Evolutionary conservation across 1,140 invertebrate species (phyloP).

Genomic region (Eurosta solidaginis): DNA sequence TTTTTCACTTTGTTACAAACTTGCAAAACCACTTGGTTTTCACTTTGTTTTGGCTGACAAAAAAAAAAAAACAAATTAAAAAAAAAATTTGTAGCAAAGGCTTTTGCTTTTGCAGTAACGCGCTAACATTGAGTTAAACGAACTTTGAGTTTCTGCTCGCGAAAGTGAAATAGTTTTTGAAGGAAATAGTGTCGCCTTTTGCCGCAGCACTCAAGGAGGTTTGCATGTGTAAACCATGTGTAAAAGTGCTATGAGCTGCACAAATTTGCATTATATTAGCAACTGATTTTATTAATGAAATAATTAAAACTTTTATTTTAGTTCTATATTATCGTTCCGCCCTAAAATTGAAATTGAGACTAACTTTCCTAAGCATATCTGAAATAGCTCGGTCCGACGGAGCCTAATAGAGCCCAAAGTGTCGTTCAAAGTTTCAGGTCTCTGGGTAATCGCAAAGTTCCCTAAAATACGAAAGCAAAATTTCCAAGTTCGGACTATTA

Average conservation of each 20-base stretch:
- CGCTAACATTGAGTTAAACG: neutral
- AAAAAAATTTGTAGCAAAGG: too few relatives aligned
- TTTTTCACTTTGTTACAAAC: slow-evolving; percentile 17
- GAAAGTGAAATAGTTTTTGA: neutral
- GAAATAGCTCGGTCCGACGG: too few relatives aligned
- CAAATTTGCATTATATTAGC: neutral
- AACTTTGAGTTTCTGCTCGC: neutral
- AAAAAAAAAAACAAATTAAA: neutral
- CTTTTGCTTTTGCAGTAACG: neutral
- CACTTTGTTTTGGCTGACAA: neutral
- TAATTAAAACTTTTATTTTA: neutral
- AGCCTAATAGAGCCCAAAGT: too few relatives aligned
- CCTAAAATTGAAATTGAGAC: too few relatives aligned
- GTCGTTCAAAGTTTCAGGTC: too few relatives aligned
- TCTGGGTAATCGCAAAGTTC: too few relatives aligned
- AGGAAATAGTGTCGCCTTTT: neutral
- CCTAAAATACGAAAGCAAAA: too few relatives aligned
- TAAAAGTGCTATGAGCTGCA: neutral
- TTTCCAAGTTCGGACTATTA: too few relatives aligned
- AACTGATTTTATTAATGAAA: neutral
- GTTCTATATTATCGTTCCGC: too few relatives aligned
- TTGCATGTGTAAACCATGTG: neutral
- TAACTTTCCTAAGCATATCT: too few relatives aligned
- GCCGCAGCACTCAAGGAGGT: neutral
- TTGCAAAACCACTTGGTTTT: neutral